Conservation (phyloP, 2,888 invertebrate genomes). For the Xestoiulus laeticollis region DNA sequence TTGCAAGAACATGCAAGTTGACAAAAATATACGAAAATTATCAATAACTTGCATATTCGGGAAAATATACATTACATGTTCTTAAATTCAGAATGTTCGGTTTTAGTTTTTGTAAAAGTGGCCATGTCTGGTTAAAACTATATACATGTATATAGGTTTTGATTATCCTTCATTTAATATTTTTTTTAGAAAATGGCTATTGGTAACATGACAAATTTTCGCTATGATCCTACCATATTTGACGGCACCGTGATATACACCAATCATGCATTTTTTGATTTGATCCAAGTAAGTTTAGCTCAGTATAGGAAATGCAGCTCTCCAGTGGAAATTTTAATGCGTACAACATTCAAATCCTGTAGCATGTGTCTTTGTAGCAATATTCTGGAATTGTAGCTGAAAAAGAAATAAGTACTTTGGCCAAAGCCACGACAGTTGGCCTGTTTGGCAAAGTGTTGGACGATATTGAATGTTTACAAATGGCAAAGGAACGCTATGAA, state of each 20-base stretch:
- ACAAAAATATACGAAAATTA: too few relatives aligned
- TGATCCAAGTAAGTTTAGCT: constrained; percentile 20
- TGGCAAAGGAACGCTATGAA: constrained; percentile 45
- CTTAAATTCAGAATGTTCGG: not conserved
- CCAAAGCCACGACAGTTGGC: constrained; percentile 46
- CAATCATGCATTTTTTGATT: constrained; percentile 73
- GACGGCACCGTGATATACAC: constrained; percentile 68
- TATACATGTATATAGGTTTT: not conserved
- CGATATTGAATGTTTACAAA: not conserved
- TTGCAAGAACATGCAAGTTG: too few relatives aligned
- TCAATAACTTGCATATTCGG: too few relatives aligned
- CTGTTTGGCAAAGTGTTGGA: constrained; percentile 45
- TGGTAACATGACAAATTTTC: not conserved
- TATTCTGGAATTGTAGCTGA: not conserved
- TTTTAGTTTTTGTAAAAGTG: not conserved
- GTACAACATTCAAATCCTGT: not conserved
- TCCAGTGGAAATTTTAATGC: not conserved
- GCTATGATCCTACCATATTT: not conserved
- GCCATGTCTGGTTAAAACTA: not conserved
- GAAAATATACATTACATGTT: too few relatives aligned
- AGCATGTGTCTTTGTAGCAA: constrained; percentile 50
- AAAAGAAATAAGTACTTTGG: not conserved
- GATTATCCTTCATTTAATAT: too few relatives aligned
- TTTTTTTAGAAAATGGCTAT: not conserved
- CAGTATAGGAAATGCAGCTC: not conserved